Evolutionary conservation across 2,888 invertebrate species (phyloP), one percentile per base, ranked within the genome.

Genomic region (Caenorhabditis sulstoni): DNA sequence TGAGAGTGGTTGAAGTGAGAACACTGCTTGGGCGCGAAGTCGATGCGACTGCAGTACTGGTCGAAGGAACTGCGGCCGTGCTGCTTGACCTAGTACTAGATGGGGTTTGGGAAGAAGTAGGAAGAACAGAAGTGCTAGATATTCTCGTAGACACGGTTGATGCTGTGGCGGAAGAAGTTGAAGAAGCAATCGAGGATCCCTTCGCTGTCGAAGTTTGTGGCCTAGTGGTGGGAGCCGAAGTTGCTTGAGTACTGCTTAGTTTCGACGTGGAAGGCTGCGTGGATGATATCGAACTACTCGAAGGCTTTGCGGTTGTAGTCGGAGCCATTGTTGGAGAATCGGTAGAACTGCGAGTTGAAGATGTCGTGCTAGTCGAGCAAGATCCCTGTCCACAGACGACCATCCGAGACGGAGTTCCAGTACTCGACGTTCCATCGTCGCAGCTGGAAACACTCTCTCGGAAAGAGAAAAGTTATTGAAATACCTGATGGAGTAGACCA

Each of bases 311-410:
- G 11, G 65, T 35, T 7, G 55, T 45, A 4, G 55, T 9, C 1
- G 52, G 14, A 18, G 23, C 9, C 7, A 11, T 8, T 9, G 65
- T 37, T 35, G 65, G 12, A 4, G 55, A 20, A 35, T 45, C 1
- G 14, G 53, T 55, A 4, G 44, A 14, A 14, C 37, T 22, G 8
- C 23, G 20, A 0, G 67, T 50, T 0, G 67, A 47, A 0, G 58
- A 50, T 8, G 52, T 44, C 0, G 68, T 68, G 1, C 52, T 52
- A 9, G 52, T 37, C 5, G 68, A 41, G 23, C 68, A 68, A 16
- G 37, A 29, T 59, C 68, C 68, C 14, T 68, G 59, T 59, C 68
- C 68, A 53, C 68, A 68, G 2, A 68, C 68, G 0, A 68, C 68
- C 68, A 68, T 41, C 22, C 62, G 35, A 9, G 71, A 64, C 11